These are phyloP conservation scores for Hydrolagus colliei DNA, from an alignment of 2,797 vertebrate species.

Conservation along the genomic window DNA sequence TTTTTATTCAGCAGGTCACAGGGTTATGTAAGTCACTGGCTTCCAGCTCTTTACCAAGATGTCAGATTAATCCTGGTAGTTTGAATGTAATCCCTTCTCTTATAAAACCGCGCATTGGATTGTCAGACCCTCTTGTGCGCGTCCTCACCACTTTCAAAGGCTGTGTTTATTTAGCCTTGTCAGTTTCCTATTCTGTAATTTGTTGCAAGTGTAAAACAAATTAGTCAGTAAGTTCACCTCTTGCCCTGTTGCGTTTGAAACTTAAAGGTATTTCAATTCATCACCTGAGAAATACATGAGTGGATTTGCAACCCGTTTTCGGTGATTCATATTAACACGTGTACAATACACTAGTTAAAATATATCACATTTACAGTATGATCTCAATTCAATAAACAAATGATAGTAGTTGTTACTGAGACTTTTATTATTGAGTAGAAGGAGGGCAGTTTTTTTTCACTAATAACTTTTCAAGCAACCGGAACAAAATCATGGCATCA, in stretches of 20 bases:
- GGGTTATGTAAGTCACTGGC: not conserved
- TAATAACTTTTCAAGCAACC: too few species aligned
- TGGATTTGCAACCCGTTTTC: not conserved
- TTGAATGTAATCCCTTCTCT: not conserved
- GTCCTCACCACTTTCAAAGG: too few species aligned
- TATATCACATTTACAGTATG: too few species aligned
- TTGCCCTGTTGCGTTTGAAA: not conserved
- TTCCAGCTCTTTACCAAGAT: not conserved
- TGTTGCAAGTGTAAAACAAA: not conserved
- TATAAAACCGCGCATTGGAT: not conserved
- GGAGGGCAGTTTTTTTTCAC: too few species aligned
- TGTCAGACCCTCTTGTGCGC: not conserved
- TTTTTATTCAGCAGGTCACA: slow-evolving; percentile 13
- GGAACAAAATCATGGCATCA: too few species aligned
- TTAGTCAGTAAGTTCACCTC: not conserved
- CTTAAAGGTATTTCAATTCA: not conserved
- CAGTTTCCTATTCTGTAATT: not conserved
- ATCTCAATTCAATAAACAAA: too few species aligned
- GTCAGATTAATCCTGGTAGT: not conserved
- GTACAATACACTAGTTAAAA: too few species aligned
- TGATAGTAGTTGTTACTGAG: too few species aligned
- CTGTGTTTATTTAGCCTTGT: not conserved
- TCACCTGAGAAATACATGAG: not conserved
- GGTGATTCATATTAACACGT: too few species aligned
- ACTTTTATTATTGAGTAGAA: too few species aligned